Conservation (phyloP, 1,140 invertebrate species). For the Pseudobourletiella spinata region DNA sequence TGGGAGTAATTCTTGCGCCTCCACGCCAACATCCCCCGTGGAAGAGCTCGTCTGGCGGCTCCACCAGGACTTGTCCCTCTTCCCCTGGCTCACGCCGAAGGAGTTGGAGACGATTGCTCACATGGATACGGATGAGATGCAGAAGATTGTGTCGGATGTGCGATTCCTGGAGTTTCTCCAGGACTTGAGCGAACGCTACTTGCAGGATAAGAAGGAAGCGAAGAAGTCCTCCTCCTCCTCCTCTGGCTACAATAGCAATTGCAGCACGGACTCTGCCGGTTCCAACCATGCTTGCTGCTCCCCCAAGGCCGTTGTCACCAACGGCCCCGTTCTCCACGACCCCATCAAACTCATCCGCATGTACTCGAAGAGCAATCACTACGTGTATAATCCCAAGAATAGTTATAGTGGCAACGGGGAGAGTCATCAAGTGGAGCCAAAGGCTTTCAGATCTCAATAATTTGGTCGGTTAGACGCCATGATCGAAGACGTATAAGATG, state of each 20-base stretch:
- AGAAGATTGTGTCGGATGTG: slow-evolving; percentile 30
- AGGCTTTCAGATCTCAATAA: neutral
- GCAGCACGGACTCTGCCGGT: neutral
- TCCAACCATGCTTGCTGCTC: no score
- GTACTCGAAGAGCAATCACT: slow-evolving; percentile 32
- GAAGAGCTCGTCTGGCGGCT: slow-evolving; percentile 34
- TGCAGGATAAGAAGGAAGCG: slow-evolving; percentile 27
- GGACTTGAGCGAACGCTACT: slow-evolving; percentile 30
- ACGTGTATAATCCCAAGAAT: neutral
- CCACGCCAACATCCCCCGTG: slow-evolving; percentile 29
- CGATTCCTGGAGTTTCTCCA: slow-evolving; percentile 35
- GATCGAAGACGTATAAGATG: no score
- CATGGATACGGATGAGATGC: slow-evolving; percentile 36
- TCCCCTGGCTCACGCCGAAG: slow-evolving; percentile 34
- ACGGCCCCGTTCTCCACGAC: slow-evolving; percentile 27
- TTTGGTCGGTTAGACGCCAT: no score
- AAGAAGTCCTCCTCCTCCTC: neutral
- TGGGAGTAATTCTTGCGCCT: neutral
- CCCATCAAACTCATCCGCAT: slow-evolving; percentile 36
- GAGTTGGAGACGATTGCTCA: slow-evolving; percentile 31
- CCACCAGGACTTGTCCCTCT: slow-evolving; percentile 33
- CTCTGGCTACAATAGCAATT: slow-evolving; percentile 9
- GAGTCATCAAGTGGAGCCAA: neutral
- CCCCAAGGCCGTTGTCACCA: neutral
- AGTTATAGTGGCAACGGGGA: neutral